A percentile compares a stretch with the other conserved stretches of the same genome.
These are phyloP conservation scores for Micrastur ruficollis DNA, from an alignment of 2,797 vertebrate species.

Conservation along the genomic window DNA sequence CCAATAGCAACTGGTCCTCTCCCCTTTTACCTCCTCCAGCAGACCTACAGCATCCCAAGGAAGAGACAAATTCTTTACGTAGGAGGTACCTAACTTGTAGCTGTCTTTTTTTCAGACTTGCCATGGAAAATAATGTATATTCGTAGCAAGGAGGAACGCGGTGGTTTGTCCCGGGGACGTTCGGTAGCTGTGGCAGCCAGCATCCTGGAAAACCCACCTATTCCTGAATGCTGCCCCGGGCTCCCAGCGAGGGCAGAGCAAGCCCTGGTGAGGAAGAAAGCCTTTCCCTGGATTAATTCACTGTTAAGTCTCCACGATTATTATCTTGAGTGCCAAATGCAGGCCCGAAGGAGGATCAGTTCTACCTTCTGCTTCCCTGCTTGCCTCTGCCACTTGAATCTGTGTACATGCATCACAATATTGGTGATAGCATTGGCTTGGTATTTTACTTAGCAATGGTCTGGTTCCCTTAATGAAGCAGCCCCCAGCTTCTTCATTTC, in stretches of 20 bases:
- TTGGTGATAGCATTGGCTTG: fast-evolving
- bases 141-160: neutral
- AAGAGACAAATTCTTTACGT: neutral
- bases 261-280: neutral
- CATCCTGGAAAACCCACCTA: neutral
- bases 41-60: neutral
- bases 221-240: fast-evolving
- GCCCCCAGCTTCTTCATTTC: neutral
- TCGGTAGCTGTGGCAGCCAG: neutral
- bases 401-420: neutral
- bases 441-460: neutral
- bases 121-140: neutral
- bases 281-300: neutral
- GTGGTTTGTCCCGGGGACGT: fast-evolving
- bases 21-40: neutral
- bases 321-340: neutral
- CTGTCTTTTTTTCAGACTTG: neutral
- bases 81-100: neutral
- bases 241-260: neutral
- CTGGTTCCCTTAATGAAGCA: neutral
- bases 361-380: neutral
- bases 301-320: neutral
- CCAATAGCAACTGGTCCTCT: neutral
- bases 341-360: neutral
- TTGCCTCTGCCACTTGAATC: neutral